These are phyloP conservation scores for Papilio polyxenes DNA, from an alignment of 1,140 invertebrate genomes.

Conservation along the genomic window DNA sequence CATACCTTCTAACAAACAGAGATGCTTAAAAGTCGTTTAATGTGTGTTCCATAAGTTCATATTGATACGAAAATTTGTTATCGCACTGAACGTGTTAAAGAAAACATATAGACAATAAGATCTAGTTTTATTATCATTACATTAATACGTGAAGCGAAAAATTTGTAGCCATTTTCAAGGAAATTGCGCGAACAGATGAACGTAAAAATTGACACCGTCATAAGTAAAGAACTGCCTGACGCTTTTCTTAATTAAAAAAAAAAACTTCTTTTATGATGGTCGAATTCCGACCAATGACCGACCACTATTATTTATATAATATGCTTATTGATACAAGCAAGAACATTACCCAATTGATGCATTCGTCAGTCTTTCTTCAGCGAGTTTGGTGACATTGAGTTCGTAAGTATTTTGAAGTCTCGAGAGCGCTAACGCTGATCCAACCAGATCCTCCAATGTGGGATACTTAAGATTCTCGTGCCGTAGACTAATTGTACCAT, in stretches of 20 bases:
- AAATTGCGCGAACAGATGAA: too few species aligned
- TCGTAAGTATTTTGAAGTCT: slow-evolving; percentile 97
- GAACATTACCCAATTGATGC: slow-evolving; percentile 44
- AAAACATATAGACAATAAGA: neutral
- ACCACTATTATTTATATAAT: too few species aligned
- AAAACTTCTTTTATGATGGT: neutral
- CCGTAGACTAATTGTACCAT: neutral
- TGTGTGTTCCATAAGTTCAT: too few species aligned
- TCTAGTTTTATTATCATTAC: neutral
- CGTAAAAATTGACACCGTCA: too few species aligned
- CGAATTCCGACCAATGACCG: neutral
- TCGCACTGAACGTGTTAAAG: neutral
- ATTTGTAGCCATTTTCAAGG: too few species aligned
- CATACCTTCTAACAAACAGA: too few species aligned
- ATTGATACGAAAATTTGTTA: too few species aligned
- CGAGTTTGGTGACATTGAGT: slow-evolving; percentile 92
- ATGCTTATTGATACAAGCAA: neutral
- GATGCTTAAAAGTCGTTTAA: too few species aligned
- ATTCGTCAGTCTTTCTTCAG: slow-evolving; percentile 91
- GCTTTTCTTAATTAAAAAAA: too few species aligned
- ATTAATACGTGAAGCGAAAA: too few species aligned
- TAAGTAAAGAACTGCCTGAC: too few species aligned
- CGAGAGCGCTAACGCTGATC: slow-evolving; percentile 93
- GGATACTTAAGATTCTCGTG: neutral
- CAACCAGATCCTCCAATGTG: slow-evolving; percentile 90